A percentile compares a stretch with the other conserved stretches of the same genome.
phyloP scores from a whole-genome alignment of 2,888 invertebrate genomes.

The Norana najaformis region DNA sequence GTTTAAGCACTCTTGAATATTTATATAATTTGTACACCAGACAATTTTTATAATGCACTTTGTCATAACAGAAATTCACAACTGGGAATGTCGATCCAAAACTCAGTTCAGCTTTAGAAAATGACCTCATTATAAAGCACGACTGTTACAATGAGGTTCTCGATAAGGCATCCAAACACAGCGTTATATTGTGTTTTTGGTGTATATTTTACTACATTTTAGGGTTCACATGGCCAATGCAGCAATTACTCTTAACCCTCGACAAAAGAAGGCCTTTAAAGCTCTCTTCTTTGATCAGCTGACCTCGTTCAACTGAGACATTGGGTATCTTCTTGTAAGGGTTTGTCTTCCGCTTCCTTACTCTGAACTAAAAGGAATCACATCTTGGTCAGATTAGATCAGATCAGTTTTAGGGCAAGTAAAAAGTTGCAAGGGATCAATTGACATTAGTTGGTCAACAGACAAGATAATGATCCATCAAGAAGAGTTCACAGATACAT shows the following conservation, averaged over 20 bases:
- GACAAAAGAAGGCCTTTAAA: neutral
- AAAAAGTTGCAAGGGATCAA: neutral
- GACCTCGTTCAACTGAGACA: neutral
- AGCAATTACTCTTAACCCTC: neutral
- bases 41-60: too few species aligned
- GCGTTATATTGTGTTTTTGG: too few species aligned
- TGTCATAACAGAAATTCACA: too few species aligned
- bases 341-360: neutral
- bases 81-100: too few species aligned
- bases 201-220: too few species aligned
- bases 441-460: neutral
- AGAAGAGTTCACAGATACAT: neutral
- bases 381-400: too few species aligned
- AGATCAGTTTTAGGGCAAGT: neutral
- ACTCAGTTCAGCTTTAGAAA: too few species aligned
- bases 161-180: too few species aligned
- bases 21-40: neutral
- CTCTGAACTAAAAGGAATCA: neutral
- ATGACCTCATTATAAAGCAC: too few species aligned
- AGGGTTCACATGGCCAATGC: neutral
- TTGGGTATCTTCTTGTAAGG: neutral
- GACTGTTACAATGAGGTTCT: too few species aligned
- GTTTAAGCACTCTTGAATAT: too few species aligned
- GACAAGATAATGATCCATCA: neutral
- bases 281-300: neutral